phyloP scores from a whole-genome alignment of 2,888 invertebrate species.

The Ashinkailepas kermadecensis region DNA sequence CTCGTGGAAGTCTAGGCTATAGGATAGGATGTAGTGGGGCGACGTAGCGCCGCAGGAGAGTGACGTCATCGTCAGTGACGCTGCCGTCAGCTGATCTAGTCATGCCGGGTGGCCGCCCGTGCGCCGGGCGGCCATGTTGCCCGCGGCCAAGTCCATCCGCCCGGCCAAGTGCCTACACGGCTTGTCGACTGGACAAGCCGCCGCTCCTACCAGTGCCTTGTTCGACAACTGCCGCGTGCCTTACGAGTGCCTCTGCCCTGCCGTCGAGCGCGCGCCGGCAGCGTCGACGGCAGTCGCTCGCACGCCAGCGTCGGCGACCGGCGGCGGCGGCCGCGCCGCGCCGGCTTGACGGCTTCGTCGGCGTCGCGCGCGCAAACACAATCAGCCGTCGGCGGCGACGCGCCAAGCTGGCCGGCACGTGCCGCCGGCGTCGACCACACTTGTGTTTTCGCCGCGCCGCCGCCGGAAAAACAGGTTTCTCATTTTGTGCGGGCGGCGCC shows the following conservation, averaged over 20 bases:
- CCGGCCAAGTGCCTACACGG: not conserved
- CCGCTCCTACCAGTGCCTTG: slow-evolving; percentile 7
- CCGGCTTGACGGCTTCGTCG: too few relatives aligned
- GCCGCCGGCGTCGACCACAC: not conserved
- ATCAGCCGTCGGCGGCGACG: too few relatives aligned
- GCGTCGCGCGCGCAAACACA: too few relatives aligned
- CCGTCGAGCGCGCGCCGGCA: not conserved
- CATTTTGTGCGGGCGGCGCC: not conserved
- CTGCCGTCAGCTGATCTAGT: not conserved
- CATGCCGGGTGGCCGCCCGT: not conserved
- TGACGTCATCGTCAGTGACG: not conserved
- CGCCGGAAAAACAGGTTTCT: not conserved
- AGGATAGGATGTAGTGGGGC: not conserved
- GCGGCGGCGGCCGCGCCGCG: too few relatives aligned
- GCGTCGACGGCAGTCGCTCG: too few relatives aligned
- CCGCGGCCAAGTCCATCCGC: not conserved
- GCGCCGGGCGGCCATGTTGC: too few relatives aligned
- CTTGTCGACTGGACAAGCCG: not conserved
- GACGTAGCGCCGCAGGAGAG: not conserved
- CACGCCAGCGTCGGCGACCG: too few relatives aligned
- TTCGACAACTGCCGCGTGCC: not conserved
- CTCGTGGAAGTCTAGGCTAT: not conserved
- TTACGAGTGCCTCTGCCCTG: not conserved
- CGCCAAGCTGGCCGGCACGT: not conserved
- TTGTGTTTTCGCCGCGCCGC: not conserved